Evolutionary conservation across 1,140 invertebrate genomes (phyloP).

Genomic region (Parasteatoda tepidariorum): DNA sequence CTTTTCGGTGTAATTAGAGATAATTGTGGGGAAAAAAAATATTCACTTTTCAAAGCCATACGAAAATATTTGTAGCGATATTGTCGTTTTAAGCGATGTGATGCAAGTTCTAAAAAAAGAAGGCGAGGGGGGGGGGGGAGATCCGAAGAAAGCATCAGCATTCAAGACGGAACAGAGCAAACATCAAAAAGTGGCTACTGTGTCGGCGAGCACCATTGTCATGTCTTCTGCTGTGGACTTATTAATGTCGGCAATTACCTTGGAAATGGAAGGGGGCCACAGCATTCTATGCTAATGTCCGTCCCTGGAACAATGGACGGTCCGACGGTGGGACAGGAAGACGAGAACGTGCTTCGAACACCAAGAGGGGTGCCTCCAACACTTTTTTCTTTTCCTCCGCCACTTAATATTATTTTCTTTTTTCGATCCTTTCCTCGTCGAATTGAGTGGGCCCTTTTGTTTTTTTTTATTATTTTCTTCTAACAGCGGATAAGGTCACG

Average conservation of each 20-base stretch:
- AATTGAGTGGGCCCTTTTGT: background rate
- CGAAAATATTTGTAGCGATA: too few species aligned
- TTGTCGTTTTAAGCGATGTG: too few species aligned
- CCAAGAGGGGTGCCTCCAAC: constrained; percentile 12
- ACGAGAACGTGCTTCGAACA: constrained; percentile 29
- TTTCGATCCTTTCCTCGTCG: background rate
- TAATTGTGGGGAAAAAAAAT: too few species aligned
- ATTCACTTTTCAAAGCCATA: too few species aligned
- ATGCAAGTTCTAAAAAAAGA: too few species aligned
- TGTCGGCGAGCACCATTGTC: constrained; percentile 31
- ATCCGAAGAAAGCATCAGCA: background rate
- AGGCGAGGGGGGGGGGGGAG: too few species aligned
- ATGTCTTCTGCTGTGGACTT: constrained; percentile 29
- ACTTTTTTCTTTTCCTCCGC: constrained; percentile 7
- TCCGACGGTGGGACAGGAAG: constrained; percentile 47
- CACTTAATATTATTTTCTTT: background rate
- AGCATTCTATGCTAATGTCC: constrained; percentile 48
- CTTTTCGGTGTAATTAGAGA: too few species aligned
- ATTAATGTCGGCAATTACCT: constrained; percentile 55
- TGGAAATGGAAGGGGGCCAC: constrained; percentile 33
- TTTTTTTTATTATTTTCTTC: background rate
- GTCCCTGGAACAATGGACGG: constrained; percentile 24
- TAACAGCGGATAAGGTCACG: constrained; percentile 36
- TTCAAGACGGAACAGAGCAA: background rate
- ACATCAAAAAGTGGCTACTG: constrained; percentile 1